Conservation (phyloP, 1,140 invertebrate genomes). For the Drosophila tropicalis region DNA sequence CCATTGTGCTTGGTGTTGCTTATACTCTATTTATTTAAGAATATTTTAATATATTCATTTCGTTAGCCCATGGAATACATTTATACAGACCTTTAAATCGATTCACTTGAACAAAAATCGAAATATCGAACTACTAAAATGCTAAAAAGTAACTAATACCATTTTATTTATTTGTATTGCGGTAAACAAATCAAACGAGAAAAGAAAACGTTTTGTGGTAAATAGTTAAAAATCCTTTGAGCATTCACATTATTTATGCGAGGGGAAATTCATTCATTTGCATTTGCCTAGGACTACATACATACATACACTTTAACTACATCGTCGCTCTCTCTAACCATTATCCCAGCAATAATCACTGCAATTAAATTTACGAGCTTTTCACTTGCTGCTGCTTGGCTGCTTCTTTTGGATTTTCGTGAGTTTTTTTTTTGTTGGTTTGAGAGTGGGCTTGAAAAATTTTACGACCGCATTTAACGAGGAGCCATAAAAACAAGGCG, state of each 20-base stretch:
- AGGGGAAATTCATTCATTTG: not conserved
- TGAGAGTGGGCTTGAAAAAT: constrained; percentile 35
- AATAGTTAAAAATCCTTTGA: not conserved
- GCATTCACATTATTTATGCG: not conserved
- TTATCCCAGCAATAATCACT: constrained; percentile 60
- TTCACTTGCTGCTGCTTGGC: constrained; percentile 6
- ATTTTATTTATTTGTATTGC: not conserved
- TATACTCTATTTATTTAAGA: too few relatives aligned
- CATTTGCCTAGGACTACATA: not conserved
- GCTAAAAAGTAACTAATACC: not conserved
- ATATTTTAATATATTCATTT: too few relatives aligned
- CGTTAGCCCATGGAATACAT: too few relatives aligned
- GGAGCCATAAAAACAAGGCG: constrained; percentile 61
- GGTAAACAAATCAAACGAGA: too few relatives aligned
- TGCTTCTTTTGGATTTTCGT: constrained; percentile 4
- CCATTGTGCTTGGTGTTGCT: too few relatives aligned
- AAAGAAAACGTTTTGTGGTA: not conserved
- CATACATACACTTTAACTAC: not conserved
- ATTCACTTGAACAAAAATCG: too few relatives aligned
- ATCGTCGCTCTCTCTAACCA: not conserved
- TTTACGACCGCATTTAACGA: constrained; percentile 52
- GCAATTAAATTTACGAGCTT: constrained; percentile 70
- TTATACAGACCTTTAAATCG: too few relatives aligned
- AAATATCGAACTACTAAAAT: too few relatives aligned
- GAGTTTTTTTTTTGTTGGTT: constrained; percentile 32